Evolutionary conservation across 2,888 invertebrate genomes (phyloP).

Genomic region (Eupithecia centaureata): DNA sequence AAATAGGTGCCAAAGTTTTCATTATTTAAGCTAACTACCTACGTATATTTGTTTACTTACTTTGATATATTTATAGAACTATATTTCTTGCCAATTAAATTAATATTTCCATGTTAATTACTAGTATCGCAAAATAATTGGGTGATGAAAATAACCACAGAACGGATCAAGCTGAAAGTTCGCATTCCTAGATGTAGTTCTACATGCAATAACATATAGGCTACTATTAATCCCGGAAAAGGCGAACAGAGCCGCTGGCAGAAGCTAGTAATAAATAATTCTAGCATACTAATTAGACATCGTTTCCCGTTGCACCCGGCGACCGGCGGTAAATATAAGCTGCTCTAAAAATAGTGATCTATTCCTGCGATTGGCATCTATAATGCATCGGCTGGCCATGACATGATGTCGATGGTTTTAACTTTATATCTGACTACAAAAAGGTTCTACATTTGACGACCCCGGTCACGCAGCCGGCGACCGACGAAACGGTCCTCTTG

Average conservation of each 20-base stretch:
- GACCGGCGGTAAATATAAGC: constrained; percentile 12
- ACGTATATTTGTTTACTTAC: background rate
- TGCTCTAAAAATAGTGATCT: constrained; percentile 29
- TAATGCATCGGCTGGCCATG: constrained; percentile 29
- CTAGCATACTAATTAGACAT: constrained; percentile 10
- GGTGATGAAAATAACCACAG: background rate
- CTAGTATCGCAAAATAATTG: background rate
- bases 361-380: constrained; percentile 30
- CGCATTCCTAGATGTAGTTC: background rate
- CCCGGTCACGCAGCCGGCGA: no score
- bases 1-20: background rate
- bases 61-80: background rate
- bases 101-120: background rate
- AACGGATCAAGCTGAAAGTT: background rate
- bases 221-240: background rate
- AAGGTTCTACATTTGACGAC: no score
- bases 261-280: constrained; percentile 1
- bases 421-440: background rate
- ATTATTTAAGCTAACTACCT: background rate
- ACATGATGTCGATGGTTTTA: constrained; percentile 15
- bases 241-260: background rate
- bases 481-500: no score
- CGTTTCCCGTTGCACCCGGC: constrained; percentile 24
- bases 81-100: background rate
- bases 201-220: background rate